Conservation (phyloP, 2,888 invertebrate genomes). For the Phaedon cochleariae region DNA sequence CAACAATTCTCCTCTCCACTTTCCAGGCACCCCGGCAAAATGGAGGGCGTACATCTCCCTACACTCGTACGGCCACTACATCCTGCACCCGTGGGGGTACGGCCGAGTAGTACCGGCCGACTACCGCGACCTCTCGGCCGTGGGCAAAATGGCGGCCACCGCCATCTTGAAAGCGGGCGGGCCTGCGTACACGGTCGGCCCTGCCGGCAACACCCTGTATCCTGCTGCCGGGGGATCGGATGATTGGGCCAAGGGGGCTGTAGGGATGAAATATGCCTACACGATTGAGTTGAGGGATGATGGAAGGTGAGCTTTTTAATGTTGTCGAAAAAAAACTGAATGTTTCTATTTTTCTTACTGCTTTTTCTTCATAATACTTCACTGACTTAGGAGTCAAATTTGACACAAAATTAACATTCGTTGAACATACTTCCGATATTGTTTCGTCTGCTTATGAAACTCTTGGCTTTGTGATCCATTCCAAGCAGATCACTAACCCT, state of each 20-base stretch:
- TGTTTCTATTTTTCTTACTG: too few species aligned
- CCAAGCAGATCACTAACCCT: too few species aligned
- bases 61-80: constrained; percentile 87
- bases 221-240: constrained; percentile 85
- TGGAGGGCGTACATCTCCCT: constrained; percentile 80
- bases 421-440: too few species aligned
- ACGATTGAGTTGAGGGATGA: constrained; percentile 89
- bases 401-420: too few species aligned
- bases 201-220: constrained; percentile 80
- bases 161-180: constrained; percentile 71
- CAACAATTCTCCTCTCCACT: background rate
- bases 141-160: constrained; percentile 75
- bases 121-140: constrained; percentile 72
- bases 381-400: too few species aligned
- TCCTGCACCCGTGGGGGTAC: constrained; percentile 89
- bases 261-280: constrained; percentile 85
- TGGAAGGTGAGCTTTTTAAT: constrained; percentile 63
- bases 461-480: too few species aligned
- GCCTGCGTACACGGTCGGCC: constrained; percentile 76
- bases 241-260: constrained; percentile 90
- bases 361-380: too few species aligned
- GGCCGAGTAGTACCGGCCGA: constrained; percentile 76
- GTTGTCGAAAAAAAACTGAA: background rate
- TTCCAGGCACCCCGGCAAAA: constrained; percentile 57
- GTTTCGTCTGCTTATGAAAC: too few species aligned